Evolutionary conservation across 2,113 vertebrate species (phyloP), one percentile per base, ranked within the genome.

Genomic region (Perognathus longimembris): DNA sequence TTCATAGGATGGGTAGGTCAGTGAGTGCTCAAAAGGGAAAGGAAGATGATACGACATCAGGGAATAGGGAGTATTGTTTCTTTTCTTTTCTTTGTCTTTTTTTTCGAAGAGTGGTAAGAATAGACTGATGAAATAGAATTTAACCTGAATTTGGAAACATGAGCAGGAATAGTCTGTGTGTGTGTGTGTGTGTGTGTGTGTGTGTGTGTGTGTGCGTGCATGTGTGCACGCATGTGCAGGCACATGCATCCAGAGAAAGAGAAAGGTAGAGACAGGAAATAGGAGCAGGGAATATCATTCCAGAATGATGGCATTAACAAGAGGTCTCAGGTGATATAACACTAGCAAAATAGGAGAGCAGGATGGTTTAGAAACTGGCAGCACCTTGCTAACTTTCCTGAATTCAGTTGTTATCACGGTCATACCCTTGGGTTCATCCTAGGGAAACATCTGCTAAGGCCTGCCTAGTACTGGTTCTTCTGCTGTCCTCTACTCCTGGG

Each of bases 271-370:
- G 63, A 73, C 4, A 30, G 26, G 17, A 18, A 42, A 22, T 14
- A 71, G 8, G 22, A 20, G 2, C 12, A 83, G 5, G 32, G 34
- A 64, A 24, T 26, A 40, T 34, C 73, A 28, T 66, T 59, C n/a
- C 18, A 88, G 69, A 91, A 85, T 14, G 14, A 45, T 26, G 71
- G 34, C n/a, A 66, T 80, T 88, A 54, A 90, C 30, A 54, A 95
- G 54, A 73, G 11, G 34, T 71, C 38, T 88, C 42, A 42, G 50
- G 32, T 38, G n/a, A 34, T 20, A n/a, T 28, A 59, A 54, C 2
- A 28, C 67, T 57, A 85, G 71, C 28, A 78, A 85, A 83, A 30
- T 73, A 22, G 28, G 7, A 75, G 57, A 24, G n/a, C 36, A 74
- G 28, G 36, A 8, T 76, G 11, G 14, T 24, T 26, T 87, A 34